phyloP scores from a whole-genome alignment of 2,113 vertebrate species.

The Condylura cristata region DNA sequence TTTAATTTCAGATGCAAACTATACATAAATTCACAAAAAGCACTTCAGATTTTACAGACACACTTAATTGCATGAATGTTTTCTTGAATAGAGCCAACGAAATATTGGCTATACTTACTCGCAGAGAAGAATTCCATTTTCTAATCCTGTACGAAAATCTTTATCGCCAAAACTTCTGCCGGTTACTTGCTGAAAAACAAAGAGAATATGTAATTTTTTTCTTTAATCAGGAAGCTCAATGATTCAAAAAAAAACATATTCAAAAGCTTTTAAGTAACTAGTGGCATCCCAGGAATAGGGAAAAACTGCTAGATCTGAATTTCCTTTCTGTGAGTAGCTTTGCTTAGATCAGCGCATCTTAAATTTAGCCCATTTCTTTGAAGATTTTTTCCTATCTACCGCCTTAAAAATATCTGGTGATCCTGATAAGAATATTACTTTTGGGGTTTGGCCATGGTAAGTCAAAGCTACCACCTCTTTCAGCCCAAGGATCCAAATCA shows the following conservation, averaged over 20 bases:
- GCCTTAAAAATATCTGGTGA: conserved; percentile 19
- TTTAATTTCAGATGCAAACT: not conserved
- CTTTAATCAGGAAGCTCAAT: conserved; percentile 42
- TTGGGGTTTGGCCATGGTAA: not conserved
- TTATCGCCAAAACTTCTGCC: conserved; percentile 95
- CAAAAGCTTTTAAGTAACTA: conserved; percentile 36
- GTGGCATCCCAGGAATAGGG: conserved; percentile 38
- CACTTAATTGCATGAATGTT: not conserved
- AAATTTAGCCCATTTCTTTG: conserved; percentile 49
- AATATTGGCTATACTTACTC: conserved; percentile 91
- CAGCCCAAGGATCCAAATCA: not conserved
- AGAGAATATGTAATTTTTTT: conserved; percentile 48
- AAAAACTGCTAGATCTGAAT: conserved; percentile 16
- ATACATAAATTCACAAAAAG: conserved; percentile 24
- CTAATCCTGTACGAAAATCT: conserved; percentile 93
- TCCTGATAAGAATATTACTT: conserved; percentile 30
- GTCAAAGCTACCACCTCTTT: not conserved
- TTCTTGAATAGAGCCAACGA: not conserved
- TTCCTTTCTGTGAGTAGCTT: conserved; percentile 38
- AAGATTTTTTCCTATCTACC: not conserved
- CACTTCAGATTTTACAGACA: not conserved
- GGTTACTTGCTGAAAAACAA: conserved; percentile 92
- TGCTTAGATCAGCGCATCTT: conserved; percentile 45
- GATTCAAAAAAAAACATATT: not conserved
- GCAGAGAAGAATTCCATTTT: conserved; percentile 97